phyloP scores from a whole-genome alignment of 2,113 vertebrate genomes.

The Sarotherodon lohbergeri region DNA sequence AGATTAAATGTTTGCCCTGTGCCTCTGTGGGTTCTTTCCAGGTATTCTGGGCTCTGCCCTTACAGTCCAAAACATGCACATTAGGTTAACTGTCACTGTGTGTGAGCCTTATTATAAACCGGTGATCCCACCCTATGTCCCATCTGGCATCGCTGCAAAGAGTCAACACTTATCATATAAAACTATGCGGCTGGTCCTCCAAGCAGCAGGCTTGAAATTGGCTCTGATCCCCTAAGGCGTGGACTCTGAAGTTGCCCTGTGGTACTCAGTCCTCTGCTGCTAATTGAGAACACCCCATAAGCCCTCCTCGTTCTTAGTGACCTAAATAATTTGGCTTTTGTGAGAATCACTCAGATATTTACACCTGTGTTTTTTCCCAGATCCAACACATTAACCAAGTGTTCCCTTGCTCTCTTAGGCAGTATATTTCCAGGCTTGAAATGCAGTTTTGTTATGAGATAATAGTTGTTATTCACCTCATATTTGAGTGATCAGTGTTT shows the following conservation, averaged over 20 bases:
- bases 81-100: neutral
- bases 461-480: neutral
- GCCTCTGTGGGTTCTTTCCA: neutral
- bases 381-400: neutral
- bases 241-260: neutral
- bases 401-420: neutral
- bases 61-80: neutral
- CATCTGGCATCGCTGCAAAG: neutral
- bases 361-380: neutral
- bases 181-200: neutral
- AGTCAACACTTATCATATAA: neutral
- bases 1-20: neutral
- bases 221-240: neutral
- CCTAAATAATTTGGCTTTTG: neutral
- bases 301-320: neutral
- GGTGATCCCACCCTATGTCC: neutral
- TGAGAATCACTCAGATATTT: neutral
- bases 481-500: accelerated
- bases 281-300: neutral
- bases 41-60: neutral
- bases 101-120: neutral
- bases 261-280: neutral
- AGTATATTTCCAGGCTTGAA: neutral
- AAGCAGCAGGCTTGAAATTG: neutral
- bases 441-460: neutral